Base-by-base conservation (phyloP, 2,113 vertebrate species). In the Trochalopteron elliotii region DNA sequence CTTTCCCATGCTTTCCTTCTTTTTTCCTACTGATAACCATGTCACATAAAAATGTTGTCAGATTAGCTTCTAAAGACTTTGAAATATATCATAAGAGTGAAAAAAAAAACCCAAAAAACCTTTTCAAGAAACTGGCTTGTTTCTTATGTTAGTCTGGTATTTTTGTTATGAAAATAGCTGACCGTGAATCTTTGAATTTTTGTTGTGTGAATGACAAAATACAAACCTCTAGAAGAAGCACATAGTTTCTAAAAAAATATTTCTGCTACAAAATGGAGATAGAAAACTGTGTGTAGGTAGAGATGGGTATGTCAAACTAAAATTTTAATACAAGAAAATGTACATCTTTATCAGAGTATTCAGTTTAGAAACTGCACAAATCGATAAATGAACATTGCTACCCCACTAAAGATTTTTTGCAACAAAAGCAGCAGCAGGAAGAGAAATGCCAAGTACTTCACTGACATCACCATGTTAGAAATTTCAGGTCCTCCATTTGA, bases 61-160 rank as follows among this genome's bases (percentile, higher is more conserved):
- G 79, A 94, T 95, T 85, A 94, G 22, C 28, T 87, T 90, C 45
- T 77, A 76, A 91, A 65, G 53, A 49, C 70, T 97, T 96, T 89
- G 82, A 95, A 95, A 96, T 72, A 37, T 39, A 83, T 79, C 8
- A 11, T 22, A 61, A 83, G 59, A 88, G 12, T 35, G 49, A 27
- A 27, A 50, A 27, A 50, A 42, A 42, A 44, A 44, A 15, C 40
- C 40, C 15, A 44, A 44, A 44, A 52, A 61, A 33, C 1, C 15
- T 23, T 93, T 85, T 94, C 25, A 86, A 80, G 75, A 67, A 27
- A 63, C 69, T 67, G 37, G 9, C 13, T 90, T 70, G 19, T 64
- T 86, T 56, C 28, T 92, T 75, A 44, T 49, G 27, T 68, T 75
- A 53, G 10, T 31, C 40, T 83, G 52, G 20, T 63, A 67, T 25